Conservation (phyloP, 2,888 invertebrate genomes). For the Drosophila yooni region DNA sequence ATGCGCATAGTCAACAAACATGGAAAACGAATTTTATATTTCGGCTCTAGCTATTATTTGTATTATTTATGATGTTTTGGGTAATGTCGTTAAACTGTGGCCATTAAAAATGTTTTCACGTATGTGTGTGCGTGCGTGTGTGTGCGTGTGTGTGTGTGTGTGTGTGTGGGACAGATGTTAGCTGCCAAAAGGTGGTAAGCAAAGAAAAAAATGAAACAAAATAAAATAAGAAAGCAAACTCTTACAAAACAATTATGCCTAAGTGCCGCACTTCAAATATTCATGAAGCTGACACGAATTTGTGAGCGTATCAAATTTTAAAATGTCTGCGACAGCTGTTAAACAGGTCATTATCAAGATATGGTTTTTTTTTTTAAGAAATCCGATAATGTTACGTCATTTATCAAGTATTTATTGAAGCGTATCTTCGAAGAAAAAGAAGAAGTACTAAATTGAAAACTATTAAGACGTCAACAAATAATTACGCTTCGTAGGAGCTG, state of each 20-base stretch:
- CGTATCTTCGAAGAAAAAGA: slow-evolving; percentile 17
- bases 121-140: neutral
- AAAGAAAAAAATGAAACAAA: slow-evolving; percentile 11
- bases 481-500: slow-evolving; percentile 66
- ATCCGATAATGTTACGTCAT: slow-evolving; percentile 3
- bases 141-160: neutral
- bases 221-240: slow-evolving; percentile 23
- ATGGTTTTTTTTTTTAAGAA: neutral
- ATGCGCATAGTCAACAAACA: slow-evolving; percentile 9
- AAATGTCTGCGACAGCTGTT: slow-evolving; percentile 9
- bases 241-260: slow-evolving; percentile 68
- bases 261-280: slow-evolving; percentile 68
- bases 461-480: slow-evolving; percentile 78
- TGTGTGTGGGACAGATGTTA: slow-evolving; percentile 48
- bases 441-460: slow-evolving; percentile 60
- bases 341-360: neutral
- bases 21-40: slow-evolving; percentile 62
- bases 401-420: slow-evolving; percentile 10
- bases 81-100: slow-evolving; percentile 64
- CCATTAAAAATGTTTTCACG: slow-evolving; percentile 59
- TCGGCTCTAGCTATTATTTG: slow-evolving; percentile 68
- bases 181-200: slow-evolving; percentile 28
- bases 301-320: slow-evolving; percentile 10
- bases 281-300: slow-evolving; percentile 54
- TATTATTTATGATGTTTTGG: slow-evolving; percentile 71